Conservation (phyloP, 1,140 invertebrate genomes). For the Bicyclus anynana region DNA sequence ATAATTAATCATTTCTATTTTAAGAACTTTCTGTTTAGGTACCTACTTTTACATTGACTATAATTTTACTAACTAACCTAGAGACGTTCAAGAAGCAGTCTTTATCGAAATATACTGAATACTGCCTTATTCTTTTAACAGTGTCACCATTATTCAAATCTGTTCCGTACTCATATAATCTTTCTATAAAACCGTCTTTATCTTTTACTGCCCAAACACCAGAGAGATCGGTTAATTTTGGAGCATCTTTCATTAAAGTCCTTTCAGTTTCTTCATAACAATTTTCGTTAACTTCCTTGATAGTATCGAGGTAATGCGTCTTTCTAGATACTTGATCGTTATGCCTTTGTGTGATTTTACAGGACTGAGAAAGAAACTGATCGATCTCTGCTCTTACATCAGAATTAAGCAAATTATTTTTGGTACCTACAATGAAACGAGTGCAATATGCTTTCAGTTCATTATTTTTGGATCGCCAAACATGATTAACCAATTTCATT, state of each 20-base stretch:
- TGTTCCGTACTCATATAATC: slow-evolving; percentile 55
- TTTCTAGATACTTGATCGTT: not conserved
- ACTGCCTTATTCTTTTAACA: slow-evolving; percentile 54
- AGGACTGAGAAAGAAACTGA: slow-evolving; percentile 40
- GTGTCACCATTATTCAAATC: slow-evolving; percentile 50
- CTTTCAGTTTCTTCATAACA: slow-evolving; percentile 25
- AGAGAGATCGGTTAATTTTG: slow-evolving; percentile 44
- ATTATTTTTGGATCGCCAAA: slow-evolving; percentile 50
- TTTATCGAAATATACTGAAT: slow-evolving; percentile 63
- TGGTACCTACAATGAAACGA: slow-evolving; percentile 51
- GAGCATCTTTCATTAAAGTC: slow-evolving; percentile 33
- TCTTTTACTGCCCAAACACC: slow-evolving; percentile 64
- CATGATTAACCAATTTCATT: slow-evolving; percentile 46
- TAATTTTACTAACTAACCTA: slow-evolving; percentile 19
- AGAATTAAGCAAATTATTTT: slow-evolving; percentile 45
- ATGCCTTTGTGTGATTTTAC: not conserved
- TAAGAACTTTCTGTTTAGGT: not conserved
- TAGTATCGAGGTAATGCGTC: not conserved
- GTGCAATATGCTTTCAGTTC: slow-evolving; percentile 55
- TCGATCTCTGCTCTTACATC: slow-evolving; percentile 51
- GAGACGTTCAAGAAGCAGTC: slow-evolving; percentile 53
- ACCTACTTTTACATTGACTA: not conserved
- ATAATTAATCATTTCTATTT: no score
- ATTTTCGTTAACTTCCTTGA: slow-evolving; percentile 1
- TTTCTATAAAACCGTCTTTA: slow-evolving; percentile 61